These are phyloP conservation scores for Epinotia demarniana DNA, from an alignment of 2,888 invertebrate species.

Conservation along the genomic window DNA sequence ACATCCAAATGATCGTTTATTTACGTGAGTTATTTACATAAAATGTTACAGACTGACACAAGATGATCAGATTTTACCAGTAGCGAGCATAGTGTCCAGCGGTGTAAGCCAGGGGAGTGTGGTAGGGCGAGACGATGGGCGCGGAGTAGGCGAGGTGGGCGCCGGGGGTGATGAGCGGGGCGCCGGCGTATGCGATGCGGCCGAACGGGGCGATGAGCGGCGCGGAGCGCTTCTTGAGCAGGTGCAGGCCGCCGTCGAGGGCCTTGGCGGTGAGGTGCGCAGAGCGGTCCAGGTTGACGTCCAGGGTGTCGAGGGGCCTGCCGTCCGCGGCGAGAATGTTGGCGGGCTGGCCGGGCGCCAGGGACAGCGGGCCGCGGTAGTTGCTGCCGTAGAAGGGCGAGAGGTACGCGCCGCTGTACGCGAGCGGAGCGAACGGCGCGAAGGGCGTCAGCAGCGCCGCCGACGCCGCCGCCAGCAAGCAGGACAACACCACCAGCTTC, in stretches of 20 bases:
- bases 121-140: constrained; percentile 49
- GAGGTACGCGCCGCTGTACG: constrained; percentile 57
- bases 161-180: constrained; percentile 47
- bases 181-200: constrained; percentile 46
- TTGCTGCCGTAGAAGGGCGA: constrained; percentile 61
- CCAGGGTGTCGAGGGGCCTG: constrained; percentile 76
- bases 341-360: constrained; percentile 78
- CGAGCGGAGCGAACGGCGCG: constrained; percentile 48
- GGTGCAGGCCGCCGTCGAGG: constrained; percentile 60
- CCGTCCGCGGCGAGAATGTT: constrained; percentile 74
- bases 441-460: constrained; percentile 60
- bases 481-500: constrained; percentile 86
- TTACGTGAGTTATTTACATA: too few relatives aligned
- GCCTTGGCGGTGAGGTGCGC: constrained; percentile 76
- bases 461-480: constrained; percentile 84
- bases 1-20: too few relatives aligned
- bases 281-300: constrained; percentile 78
- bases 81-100: constrained; percentile 56
- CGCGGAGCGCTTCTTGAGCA: constrained; percentile 64
- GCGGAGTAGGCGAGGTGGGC: constrained; percentile 52
- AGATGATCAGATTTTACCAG: neutral
- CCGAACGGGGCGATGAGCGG: constrained; percentile 45
- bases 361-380: constrained; percentile 75
- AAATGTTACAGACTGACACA: too few relatives aligned
- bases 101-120: constrained; percentile 63